Percentiles rank a stretch among this genome's conserved stretches.
Evolutionary conservation across 2,888 invertebrate species (phyloP).

Genomic region (Diplazon laetatorius): DNA sequence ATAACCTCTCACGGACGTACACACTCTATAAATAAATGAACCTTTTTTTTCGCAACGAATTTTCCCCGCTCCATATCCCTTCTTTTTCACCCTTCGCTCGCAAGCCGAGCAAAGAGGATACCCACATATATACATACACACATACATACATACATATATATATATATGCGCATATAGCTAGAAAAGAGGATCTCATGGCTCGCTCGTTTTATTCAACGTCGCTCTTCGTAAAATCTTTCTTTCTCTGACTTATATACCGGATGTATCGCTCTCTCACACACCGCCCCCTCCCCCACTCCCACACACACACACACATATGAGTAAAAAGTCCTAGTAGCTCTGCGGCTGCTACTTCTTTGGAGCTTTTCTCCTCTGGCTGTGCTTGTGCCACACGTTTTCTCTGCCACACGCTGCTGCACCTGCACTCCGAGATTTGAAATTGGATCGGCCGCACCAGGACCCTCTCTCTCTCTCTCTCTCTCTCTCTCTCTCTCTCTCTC

Average conservation of each 20-base stretch:
- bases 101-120: background rate
- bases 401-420: constrained; percentile 23
- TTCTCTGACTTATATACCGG: constrained; percentile 25
- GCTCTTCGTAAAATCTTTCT: constrained; percentile 36
- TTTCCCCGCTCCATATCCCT: background rate
- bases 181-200: constrained; percentile 38
- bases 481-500: constrained; percentile 50
- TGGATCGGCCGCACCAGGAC: constrained; percentile 55
- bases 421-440: constrained; percentile 63
- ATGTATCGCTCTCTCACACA: constrained; percentile 34
- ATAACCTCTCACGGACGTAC: background rate
- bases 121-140: background rate
- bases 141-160: background rate
- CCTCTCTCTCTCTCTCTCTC: constrained; percentile 51
- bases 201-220: constrained; percentile 48
- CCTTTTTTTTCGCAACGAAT: constrained; percentile 41
- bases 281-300: background rate
- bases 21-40: background rate
- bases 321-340: constrained; percentile 30
- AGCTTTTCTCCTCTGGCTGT: constrained; percentile 11
- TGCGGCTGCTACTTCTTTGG: constrained; percentile 34
- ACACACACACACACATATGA: constrained; percentile 9
- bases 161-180: background rate
- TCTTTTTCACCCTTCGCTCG: background rate
- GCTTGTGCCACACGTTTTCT: background rate